Base-by-base conservation (phyloP, 2,797 vertebrate species). In the Serranus cabrilla region DNA sequence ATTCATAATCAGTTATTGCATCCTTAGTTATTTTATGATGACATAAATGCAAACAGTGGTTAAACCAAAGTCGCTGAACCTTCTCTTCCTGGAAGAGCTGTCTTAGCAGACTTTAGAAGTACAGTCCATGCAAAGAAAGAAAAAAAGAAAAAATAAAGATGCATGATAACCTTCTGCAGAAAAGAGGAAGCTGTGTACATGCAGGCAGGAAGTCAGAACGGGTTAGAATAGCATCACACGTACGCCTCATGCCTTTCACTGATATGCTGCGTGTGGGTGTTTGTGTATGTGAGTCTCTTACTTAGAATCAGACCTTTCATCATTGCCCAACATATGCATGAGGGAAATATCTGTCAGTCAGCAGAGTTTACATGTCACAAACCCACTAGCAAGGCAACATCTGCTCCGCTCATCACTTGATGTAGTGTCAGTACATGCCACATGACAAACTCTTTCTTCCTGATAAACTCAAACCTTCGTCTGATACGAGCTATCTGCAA, bases 121-220 rank as follows among this genome's bases (percentile, higher is more conserved):
- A 31, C 9, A 14, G 13, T 21, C 55, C 2, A 54, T 63, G 51
- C 23, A 57, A 43, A 52, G 23, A 57, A 43, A 52, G 23, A 14
- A n/a, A 21, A 16, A 34, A 7, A 23, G 16, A 42, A 68, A 40
- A 43, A 12, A 25, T 60, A 42, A 27, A 27, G 0, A 42, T 34
- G 52, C 8, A 20, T 5, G 70, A 78, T 63, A 78, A 83, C 3
- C 0, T 34, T 78, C 61, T 83, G 73, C 45, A 74, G 58, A 69
- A 85, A 80, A 81, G 77, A 78, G 87, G 85, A 89, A 88, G 80
- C 50, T 20, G 66, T 50, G 4, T 21, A 39, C 21, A 54, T 68
- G 68, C 74, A 18, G 52, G 42, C 80, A 88, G 88, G 88, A 91
- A 89, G 85, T 83, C 49, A 70, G 39, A 66, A 17, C 21, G 7